A percentile compares a stretch with the other conserved stretches of the same genome.
phyloP scores from a whole-genome alignment of 2,797 vertebrate genomes.

The Vipera ursinii region DNA sequence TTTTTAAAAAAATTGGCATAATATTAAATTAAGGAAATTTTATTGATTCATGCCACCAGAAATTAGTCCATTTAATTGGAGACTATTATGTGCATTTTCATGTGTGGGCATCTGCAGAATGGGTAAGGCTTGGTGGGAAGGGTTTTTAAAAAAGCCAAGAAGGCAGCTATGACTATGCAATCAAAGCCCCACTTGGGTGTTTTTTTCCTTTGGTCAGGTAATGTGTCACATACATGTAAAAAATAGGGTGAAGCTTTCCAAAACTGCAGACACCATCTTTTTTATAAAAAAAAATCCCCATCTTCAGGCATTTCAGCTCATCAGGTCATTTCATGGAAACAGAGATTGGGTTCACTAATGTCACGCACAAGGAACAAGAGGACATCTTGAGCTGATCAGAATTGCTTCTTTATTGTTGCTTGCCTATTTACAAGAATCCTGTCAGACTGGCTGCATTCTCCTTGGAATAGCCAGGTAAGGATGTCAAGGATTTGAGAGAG shows the following conservation, averaged over 20 bases:
- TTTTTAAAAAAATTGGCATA: slow-evolving; percentile 19
- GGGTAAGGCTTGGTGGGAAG: neutral
- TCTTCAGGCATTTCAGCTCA: neutral
- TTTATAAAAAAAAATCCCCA: neutral
- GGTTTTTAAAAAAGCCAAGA: neutral
- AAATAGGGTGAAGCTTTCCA: neutral
- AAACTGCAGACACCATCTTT: neutral
- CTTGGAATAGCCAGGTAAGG: neutral
- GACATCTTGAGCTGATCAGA: neutral
- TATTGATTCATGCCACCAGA: slow-evolving; percentile 39
- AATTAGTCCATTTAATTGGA: neutral
- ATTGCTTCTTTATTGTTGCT: neutral
- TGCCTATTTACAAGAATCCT: neutral
- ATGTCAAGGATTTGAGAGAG: neutral
- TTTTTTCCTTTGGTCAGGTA: neutral
- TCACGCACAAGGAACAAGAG: neutral
- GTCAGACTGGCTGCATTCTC: neutral
- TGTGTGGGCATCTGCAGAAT: neutral
- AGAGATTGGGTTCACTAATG: neutral
- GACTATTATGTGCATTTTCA: neutral
- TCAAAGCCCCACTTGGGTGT: neutral
- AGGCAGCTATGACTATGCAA: neutral
- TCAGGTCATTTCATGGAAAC: neutral
- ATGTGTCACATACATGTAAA: neutral
- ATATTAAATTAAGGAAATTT: slow-evolving; percentile 11